A percentile compares a stretch with the other conserved stretches of the same genome.
These are phyloP conservation scores for Delichon dasypus DNA, from an alignment of 2,797 vertebrate species.

Conservation along the genomic window DNA sequence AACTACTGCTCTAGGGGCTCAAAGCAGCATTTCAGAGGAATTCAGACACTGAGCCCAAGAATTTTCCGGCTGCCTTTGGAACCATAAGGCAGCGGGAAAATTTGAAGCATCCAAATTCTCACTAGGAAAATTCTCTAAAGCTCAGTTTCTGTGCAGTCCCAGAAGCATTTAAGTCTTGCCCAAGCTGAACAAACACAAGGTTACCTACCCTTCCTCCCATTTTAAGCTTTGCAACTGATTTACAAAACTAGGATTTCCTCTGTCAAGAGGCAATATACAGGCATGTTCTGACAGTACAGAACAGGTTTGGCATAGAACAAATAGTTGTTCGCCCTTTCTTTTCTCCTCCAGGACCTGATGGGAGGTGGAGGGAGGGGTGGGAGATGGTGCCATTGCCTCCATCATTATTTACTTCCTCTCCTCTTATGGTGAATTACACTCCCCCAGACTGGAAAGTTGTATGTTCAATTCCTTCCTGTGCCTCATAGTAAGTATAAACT, in stretches of 20 bases:
- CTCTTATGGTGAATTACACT: background rate
- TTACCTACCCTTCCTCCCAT: background rate
- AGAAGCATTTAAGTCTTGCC: background rate
- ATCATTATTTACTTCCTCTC: background rate
- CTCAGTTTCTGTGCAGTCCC: background rate
- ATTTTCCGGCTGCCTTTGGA: background rate
- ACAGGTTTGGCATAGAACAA: background rate
- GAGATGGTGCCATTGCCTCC: background rate
- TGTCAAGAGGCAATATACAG: background rate
- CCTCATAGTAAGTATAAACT: background rate
- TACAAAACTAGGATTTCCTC: background rate
- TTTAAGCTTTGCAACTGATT: background rate
- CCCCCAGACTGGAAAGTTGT: background rate
- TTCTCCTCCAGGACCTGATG: background rate
- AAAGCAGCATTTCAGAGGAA: background rate
- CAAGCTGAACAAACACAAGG: background rate
- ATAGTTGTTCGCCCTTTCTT: background rate
- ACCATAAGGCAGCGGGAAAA: background rate
- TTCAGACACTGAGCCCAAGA: background rate
- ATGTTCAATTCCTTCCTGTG: background rate
- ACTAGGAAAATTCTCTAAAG: background rate
- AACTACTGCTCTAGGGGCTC: background rate
- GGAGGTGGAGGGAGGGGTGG: background rate
- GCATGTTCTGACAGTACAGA: constrained; percentile 13
- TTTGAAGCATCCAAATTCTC: background rate